A percentile compares a stretch with the other conserved stretches of the same genome.
phyloP scores from a whole-genome alignment of 2,113 vertebrate genomes.

The Gopherus evgoodei region DNA sequence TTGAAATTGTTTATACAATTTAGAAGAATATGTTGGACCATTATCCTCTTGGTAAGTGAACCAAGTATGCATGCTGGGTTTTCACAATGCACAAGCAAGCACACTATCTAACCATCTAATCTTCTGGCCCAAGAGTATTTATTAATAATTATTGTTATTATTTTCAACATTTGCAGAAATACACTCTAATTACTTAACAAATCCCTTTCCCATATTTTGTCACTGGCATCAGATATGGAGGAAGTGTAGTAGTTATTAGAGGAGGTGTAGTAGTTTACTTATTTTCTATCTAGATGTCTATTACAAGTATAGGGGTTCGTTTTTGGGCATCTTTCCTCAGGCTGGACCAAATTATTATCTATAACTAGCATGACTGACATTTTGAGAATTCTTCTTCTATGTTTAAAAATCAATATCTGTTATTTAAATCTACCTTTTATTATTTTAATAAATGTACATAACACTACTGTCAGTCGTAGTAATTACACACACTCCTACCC shows the following conservation, averaged over 20 bases:
- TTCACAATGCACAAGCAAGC: slow-evolving; percentile 20
- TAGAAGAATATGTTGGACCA: slow-evolving; percentile 1
- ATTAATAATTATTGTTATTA: slow-evolving; percentile 12
- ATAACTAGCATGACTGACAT: slow-evolving; percentile 5
- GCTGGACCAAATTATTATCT: slow-evolving; percentile 31
- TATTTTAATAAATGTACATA: slow-evolving; percentile 27
- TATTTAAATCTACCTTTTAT: neutral
- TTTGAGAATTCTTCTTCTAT: slow-evolving; percentile 16
- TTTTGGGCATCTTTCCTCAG: slow-evolving; percentile 32
- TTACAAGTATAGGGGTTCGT: neutral
- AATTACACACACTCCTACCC: slow-evolving; percentile 6
- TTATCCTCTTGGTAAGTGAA: slow-evolving; percentile 6
- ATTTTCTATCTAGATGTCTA: slow-evolving; percentile 27
- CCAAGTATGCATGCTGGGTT: neutral
- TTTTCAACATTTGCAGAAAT: slow-evolving; percentile 22
- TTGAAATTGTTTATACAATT: slow-evolving; percentile 5
- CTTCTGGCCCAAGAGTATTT: neutral
- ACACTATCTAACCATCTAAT: neutral
- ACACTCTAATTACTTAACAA: slow-evolving; percentile 18
- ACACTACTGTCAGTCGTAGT: neutral
- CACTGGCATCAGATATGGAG: slow-evolving; percentile 36
- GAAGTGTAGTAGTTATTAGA: neutral
- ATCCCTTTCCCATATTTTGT: slow-evolving; percentile 10
- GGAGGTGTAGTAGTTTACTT: slow-evolving; percentile 43
- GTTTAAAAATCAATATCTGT: neutral